Evolutionary conservation across 2,888 invertebrate genomes (phyloP), one percentile per base, ranked within the genome.

Genomic region (Scrobipalpa atriplicella): DNA sequence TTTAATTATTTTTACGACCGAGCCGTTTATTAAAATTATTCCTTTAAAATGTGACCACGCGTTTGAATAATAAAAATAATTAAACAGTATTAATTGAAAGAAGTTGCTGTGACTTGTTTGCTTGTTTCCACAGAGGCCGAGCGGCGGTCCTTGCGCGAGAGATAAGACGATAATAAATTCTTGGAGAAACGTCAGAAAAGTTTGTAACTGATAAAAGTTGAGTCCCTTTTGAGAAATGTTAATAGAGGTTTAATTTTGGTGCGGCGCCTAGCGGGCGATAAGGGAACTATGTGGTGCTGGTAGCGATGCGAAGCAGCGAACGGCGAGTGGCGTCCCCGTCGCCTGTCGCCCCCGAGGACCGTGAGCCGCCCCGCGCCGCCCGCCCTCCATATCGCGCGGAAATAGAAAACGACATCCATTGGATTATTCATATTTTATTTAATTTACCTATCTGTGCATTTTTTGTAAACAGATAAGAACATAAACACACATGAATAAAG

Each of bases 121-220:
- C n/a, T n/a, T n/a, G n/a, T n/a, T n/a, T n/a, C n/a, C n/a, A n/a
- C n/a, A n/a, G n/a, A n/a, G n/a, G n/a, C n/a, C 43, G 86, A n/a
- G 84, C 80, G 80, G n/a, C 80, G 75, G 82, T 84, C 78, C 82
- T 81, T 80, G 77, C 80, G 82, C 72, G 80, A 76, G 75, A 86
- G 92, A 91, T 90, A 91, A 90, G 83, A 79, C 85, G 87, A 90
- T 90, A 90, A 92, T 92, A 91, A n/a, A 90, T 88, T 92, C 92
- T 89, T 86, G 85, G 85, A 80, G 79, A 86, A 90, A 89, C 87
- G 92, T 91, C 91, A 89, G 83, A 80, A 90, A 92, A 92, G 88
- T 92, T 92, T 86, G 89, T 87, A 91, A 87, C 91, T 89, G 91
- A 92, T 92, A 91, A 92, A 91, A 91, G 86, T 91, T 89, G 77